Evolutionary conservation across 2,797 vertebrate species (phyloP).

Genomic region (Halcyon leucocephala): DNA sequence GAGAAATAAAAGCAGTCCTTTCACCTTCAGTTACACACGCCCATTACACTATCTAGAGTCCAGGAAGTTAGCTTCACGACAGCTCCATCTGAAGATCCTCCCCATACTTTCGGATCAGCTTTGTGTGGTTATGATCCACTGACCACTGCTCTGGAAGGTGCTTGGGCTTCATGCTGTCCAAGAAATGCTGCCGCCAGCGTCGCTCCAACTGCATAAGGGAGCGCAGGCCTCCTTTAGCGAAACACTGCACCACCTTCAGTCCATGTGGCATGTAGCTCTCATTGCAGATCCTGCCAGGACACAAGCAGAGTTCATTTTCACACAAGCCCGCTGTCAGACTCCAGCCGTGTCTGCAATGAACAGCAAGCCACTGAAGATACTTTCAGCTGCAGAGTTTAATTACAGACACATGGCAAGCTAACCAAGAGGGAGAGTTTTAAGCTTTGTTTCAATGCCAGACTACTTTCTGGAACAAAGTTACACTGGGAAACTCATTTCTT

Average conservation of each 20-base stretch:
- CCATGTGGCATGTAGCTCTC: slow-evolving; percentile 92
- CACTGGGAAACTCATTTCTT: background rate
- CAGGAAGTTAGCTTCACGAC: slow-evolving; percentile 42
- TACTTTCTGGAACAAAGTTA: background rate
- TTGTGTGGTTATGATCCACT: slow-evolving; percentile 92
- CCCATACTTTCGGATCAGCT: slow-evolving; percentile 92
- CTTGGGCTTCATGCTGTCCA: slow-evolving; percentile 90
- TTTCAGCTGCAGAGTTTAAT: background rate
- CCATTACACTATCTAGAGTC: background rate
- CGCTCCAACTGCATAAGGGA: slow-evolving; percentile 94
- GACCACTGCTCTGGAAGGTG: slow-evolving; percentile 94
- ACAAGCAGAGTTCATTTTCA: slow-evolving; percentile 51
- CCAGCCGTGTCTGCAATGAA: background rate
- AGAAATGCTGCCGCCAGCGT: slow-evolving; percentile 96
- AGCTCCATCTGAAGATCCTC: slow-evolving; percentile 87
- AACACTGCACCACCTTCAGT: slow-evolving; percentile 92
- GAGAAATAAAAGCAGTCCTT: background rate
- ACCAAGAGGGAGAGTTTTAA: background rate
- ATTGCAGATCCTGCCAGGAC: slow-evolving; percentile 89
- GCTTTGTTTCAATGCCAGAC: background rate
- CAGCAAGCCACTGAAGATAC: background rate
- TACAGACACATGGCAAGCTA: background rate
- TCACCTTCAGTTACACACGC: background rate
- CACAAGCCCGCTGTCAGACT: background rate
- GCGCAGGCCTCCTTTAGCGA: slow-evolving; percentile 83